Base-by-base conservation (phyloP, 2,888 invertebrate species). In the Branchipolynoe longqiensis region DNA sequence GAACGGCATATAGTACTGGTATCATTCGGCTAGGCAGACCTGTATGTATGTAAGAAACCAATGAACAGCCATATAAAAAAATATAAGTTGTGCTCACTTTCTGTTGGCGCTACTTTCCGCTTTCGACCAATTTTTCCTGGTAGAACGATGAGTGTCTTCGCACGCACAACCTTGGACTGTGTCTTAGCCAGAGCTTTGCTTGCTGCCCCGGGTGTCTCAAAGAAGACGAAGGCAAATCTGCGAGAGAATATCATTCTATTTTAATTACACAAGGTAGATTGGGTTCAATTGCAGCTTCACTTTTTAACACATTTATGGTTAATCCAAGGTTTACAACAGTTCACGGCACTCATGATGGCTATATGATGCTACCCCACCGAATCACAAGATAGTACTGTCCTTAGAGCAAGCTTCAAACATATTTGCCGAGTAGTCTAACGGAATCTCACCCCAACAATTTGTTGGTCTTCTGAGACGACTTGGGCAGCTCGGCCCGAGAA, bases 211-310 rank as follows among this genome's bases (percentile, higher is more conserved):
- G 41, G 18, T 22, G 78, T 78, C 31, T 78, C 78, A 41, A 78
- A 78, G 54, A 6, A 54, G 2, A 78, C 78, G 48, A 78, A 78
- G 1, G 78, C 78, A 48, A 54, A 78, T 2, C 78, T 78, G 18
- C 56, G 18, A n/a, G 56, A 22, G 25, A 8, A 56, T 48, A 12
- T 48, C 18, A 18, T 48, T 48, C 48, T 48, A 12, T 48, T 48
- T 48, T 48, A 48, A 48, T 12, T 12, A 48, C 8, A 48, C 8
- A 48, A 48, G 48, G 48, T 48, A 12, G 48, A 12, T 48, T 8
- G 8, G 18, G 48, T 48, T 8, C 8, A 48, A 48, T 18, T 48
- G 18, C 8, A 48, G 18, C 8, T 18, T 12, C 48, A 18, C 18
- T 48, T 48, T 48, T n/a, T n/a, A n/a, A 12, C 48, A 12, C 48